These are phyloP conservation scores for Sepiola atlantica DNA, from an alignment of 2,888 invertebrate species.

Conservation along the genomic window DNA sequence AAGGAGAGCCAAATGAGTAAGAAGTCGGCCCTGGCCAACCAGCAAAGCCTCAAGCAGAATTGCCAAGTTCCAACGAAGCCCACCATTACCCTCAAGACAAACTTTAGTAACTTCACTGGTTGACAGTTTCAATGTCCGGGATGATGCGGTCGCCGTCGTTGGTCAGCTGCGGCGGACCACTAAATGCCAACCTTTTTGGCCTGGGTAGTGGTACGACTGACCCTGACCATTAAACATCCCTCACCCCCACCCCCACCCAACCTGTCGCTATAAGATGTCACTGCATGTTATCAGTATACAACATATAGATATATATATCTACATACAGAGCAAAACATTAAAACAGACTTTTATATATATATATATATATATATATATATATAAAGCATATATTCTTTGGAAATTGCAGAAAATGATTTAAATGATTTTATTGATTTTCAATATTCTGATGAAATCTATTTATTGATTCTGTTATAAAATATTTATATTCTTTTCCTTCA, in stretches of 20 bases:
- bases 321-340: neutral
- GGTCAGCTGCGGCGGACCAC: neutral
- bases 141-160: neutral
- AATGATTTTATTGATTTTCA: neutral
- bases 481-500: neutral
- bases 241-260: neutral
- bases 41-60: slow-evolving; percentile 75
- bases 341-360: neutral
- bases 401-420: slow-evolving; percentile 36
- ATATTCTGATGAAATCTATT: neutral
- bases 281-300: neutral
- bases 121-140: slow-evolving; percentile 33
- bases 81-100: slow-evolving; percentile 78
- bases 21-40: slow-evolving; percentile 50
- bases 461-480: slow-evolving; percentile 8
- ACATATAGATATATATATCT: neutral
- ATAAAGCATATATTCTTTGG: neutral
- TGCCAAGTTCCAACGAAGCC: slow-evolving; percentile 60
- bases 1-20: slow-evolving; percentile 81
- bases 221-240: neutral
- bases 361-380: slow-evolving; percentile 3
- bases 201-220: neutral
- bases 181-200: neutral
- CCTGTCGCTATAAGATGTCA: neutral
- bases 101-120: slow-evolving; percentile 88